These are phyloP conservation scores for Nomada fabriciana DNA, from an alignment of 2,888 invertebrate species.

Conservation along the genomic window DNA sequence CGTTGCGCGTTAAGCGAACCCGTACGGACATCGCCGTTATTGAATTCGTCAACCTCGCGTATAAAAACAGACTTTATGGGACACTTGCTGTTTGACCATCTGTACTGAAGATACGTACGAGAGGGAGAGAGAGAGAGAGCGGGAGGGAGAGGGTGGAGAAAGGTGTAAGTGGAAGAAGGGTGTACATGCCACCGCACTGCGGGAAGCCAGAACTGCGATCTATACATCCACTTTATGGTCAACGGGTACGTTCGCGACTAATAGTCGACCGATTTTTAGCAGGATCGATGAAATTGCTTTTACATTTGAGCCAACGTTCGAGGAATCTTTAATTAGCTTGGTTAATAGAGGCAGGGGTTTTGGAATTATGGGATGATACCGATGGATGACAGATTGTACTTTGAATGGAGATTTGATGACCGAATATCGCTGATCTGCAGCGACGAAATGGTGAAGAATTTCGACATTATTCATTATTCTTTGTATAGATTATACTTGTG, in stretches of 20 bases:
- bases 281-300: neutral
- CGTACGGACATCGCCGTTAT: constrained; percentile 73
- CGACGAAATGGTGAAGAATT: neutral
- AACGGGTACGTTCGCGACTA: constrained; percentile 31
- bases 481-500: too few relatives aligned
- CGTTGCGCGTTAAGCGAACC: constrained; percentile 67
- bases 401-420: neutral
- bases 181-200: constrained; percentile 60
- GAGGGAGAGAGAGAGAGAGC: neutral
- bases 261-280: constrained; percentile 39
- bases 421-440: neutral
- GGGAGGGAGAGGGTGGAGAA: constrained; percentile 20
- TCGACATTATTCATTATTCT: neutral
- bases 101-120: constrained; percentile 64
- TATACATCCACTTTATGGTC: constrained; percentile 53
- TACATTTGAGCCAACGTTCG: neutral
- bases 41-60: constrained; percentile 80
- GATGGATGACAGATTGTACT: neutral
- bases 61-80: constrained; percentile 81
- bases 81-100: constrained; percentile 80
- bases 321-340: neutral
- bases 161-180: constrained; percentile 40
- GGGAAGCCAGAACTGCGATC: constrained; percentile 61
- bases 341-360: neutral
- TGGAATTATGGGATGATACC: neutral